A percentile compares a stretch with the other conserved stretches of the same genome.
Evolutionary conservation across 2,888 invertebrate species (phyloP).

Genomic region (Patella ulyssiponensis): DNA sequence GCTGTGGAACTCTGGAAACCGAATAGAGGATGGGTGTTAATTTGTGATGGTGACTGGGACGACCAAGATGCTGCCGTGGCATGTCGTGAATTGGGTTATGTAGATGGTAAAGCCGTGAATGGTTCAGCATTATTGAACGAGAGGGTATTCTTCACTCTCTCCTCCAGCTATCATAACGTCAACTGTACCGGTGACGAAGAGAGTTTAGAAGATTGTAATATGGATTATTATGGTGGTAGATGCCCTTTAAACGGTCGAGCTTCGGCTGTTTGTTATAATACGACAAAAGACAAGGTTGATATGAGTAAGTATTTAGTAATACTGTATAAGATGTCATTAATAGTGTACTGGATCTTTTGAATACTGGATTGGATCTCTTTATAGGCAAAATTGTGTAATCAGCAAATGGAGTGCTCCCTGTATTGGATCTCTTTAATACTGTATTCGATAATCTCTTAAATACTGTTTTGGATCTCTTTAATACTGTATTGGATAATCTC

Average conservation of each 20-base stretch:
- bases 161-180: conserved; percentile 18
- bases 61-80: conserved; percentile 48
- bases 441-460: too few species aligned
- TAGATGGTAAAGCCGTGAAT: conserved; percentile 32
- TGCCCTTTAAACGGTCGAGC: conserved; percentile 21
- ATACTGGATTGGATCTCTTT: too few species aligned
- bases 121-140: conserved; percentile 10
- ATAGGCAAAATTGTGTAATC: too few species aligned
- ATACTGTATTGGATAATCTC: too few species aligned
- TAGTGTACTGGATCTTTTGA: too few species aligned
- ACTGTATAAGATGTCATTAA: too few species aligned
- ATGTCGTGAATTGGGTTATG: conserved; percentile 45
- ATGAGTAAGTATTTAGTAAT: conserved; percentile 42
- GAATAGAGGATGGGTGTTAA: conserved; percentile 45
- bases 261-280: conserved; percentile 52
- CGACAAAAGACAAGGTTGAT: conserved; percentile 40
- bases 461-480: too few species aligned
- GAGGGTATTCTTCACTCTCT: background rate
- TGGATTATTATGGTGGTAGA: background rate
- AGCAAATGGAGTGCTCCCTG: too few species aligned
- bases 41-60: conserved; percentile 55
- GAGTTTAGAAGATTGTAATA: conserved; percentile 28
- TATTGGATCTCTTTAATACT: too few species aligned
- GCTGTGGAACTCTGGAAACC: background rate
- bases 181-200: conserved; percentile 30